phyloP scores from a whole-genome alignment of 2,888 invertebrate species.

The Quadriops clusia region DNA sequence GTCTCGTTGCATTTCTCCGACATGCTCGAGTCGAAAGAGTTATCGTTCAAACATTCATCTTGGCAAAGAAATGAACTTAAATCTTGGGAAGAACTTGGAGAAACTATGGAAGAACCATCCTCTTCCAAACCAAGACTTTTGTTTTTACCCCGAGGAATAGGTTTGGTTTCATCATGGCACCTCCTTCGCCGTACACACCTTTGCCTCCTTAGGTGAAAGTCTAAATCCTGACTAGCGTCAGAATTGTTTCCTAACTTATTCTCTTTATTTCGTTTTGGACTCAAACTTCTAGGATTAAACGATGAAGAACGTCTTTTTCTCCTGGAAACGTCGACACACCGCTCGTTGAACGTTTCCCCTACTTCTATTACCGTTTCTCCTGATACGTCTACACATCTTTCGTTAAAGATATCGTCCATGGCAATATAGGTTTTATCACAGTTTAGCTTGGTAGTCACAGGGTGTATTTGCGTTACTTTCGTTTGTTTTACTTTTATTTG shows the following conservation, averaged over 20 bases:
- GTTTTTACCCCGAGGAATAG: too few species aligned
- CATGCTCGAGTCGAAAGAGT: slow-evolving; percentile 12
- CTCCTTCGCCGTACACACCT: slow-evolving; percentile 46
- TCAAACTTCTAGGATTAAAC: slow-evolving; percentile 16
- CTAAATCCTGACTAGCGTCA: slow-evolving; percentile 28
- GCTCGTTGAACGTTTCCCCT: slow-evolving; percentile 32
- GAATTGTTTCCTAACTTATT: slow-evolving; percentile 20
- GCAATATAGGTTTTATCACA: slow-evolving; percentile 32
- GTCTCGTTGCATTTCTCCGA: too few species aligned
- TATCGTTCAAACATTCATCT: slow-evolving; percentile 11
- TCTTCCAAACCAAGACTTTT: too few species aligned
- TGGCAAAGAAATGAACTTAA: too few species aligned
- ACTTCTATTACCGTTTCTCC: slow-evolving; percentile 31
- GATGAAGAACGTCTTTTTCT: slow-evolving; percentile 13
- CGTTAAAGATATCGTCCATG: slow-evolving; percentile 31
- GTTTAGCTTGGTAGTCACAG: slow-evolving; percentile 6
- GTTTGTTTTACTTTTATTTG: neutral
- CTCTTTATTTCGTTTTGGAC: slow-evolving; percentile 10
- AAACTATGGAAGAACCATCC: too few species aligned
- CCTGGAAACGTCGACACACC: slow-evolving; percentile 24
- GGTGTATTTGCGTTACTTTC: neutral
- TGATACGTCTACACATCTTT: slow-evolving; percentile 31
- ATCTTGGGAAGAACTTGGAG: too few species aligned
- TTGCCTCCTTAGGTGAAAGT: slow-evolving; percentile 40
- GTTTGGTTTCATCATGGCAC: slow-evolving; percentile 18